Percentiles rank a stretch among this genome's conserved stretches.
Conservation (phyloP, 1,140 invertebrate genomes). For the Drosophila melanogaster region DNA sequence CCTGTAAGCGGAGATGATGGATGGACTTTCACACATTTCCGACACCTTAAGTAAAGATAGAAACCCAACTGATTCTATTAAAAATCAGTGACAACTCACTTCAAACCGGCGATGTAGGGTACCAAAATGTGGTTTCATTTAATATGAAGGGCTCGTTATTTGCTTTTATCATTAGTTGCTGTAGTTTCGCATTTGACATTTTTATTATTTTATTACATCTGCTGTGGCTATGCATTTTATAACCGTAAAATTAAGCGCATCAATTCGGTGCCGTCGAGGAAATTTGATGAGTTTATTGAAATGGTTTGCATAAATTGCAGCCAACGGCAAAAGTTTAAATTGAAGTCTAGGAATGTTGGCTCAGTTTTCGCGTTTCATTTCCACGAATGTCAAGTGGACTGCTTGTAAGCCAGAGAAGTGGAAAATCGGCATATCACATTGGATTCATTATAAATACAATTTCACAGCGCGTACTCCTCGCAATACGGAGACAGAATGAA, state of each 20-base stretch:
- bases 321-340: constrained; percentile 39
- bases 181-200: constrained; percentile 49
- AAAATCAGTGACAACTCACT: neutral
- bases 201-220: constrained; percentile 56
- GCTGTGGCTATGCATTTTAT: constrained; percentile 37
- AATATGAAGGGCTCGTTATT: constrained; percentile 42
- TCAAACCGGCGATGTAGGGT: constrained; percentile 1
- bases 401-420: constrained; percentile 39
- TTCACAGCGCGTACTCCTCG: constrained; percentile 63
- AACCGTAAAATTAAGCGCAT: constrained; percentile 58
- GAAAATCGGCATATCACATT: constrained; percentile 72
- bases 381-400: constrained; percentile 30
- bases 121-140: constrained; percentile 43
- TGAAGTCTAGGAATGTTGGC: constrained; percentile 29
- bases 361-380: constrained; percentile 36
- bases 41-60: constrained; percentile 6
- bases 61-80: too few relatives aligned
- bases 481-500: constrained; percentile 27
- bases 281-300: constrained; percentile 71
- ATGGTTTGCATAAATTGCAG: constrained; percentile 52
- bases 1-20: constrained; percentile 19
- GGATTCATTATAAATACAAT: constrained; percentile 80
- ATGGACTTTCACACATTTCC: neutral
- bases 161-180: constrained; percentile 56
- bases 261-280: constrained; percentile 34